Conservation (phyloP, 23 tunicate genomes). For the Trididemnum nubilum region DNA sequence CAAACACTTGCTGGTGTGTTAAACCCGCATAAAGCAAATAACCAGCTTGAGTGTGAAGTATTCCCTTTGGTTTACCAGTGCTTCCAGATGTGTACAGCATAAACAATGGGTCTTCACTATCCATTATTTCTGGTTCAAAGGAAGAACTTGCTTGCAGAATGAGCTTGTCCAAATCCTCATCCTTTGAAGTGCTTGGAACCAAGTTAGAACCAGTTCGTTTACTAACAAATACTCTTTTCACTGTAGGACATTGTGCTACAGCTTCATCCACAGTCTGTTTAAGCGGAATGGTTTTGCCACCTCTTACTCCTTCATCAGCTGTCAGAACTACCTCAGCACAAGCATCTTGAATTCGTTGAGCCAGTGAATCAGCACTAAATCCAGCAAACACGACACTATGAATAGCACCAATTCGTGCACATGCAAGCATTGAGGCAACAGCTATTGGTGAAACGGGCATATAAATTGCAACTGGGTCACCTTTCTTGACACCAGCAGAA, state of each 20-base stretch:
- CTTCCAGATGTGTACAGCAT: conserved; percentile 99
- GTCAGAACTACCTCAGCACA: conserved; percentile 77
- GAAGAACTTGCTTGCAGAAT: conserved; percentile 28
- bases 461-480: conserved; percentile 93
- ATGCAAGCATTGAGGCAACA: conserved; percentile 93
- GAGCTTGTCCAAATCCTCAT: conserved; percentile 79
- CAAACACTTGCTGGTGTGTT: conserved; percentile 87
- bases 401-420: conserved; percentile 95
- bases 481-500: conserved; percentile 73
- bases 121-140: conserved; percentile 78
- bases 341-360: conserved; percentile 91
- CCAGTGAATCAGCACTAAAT: conserved; percentile 90
- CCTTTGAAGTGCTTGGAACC: conserved; percentile 35
- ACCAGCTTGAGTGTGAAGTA: conserved; percentile 92
- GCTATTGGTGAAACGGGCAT: conserved; percentile 96
- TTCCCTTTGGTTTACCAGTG: conserved; percentile 99
- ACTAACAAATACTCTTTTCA: conserved; percentile 78
- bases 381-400: conserved; percentile 99
- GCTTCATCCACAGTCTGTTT: conserved; percentile 89
- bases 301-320: conserved; percentile 82
- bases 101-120: conserved; percentile 90
- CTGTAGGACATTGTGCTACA: conserved; percentile 67
- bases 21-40: conserved; percentile 84
- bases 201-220: conserved; percentile 60
- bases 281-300: conserved; percentile 89